Base-by-base conservation (phyloP, 53 echinoderm and acorn worm species). In the Crossaster papposus region DNA sequence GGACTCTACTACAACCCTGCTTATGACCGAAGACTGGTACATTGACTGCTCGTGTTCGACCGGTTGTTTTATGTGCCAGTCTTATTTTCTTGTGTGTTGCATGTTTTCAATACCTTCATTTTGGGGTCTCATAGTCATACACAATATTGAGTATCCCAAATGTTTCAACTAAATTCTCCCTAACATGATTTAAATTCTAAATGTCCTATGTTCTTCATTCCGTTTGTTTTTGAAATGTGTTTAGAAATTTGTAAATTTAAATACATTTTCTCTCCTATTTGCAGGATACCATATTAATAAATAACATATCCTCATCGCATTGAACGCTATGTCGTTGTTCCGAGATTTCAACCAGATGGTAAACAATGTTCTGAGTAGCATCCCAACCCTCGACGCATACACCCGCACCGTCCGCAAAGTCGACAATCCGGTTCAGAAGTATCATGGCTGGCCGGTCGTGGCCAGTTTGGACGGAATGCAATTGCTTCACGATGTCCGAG, bases 311-410 rank as follows among this genome's bases (percentile, higher is more conserved):
- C 2, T 44, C 2, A 20, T 3, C 24, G n/a, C n/a, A n/a, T n/a
- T n/a, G n/a, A n/a, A n/a, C n/a, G 28, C 68, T 3, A 68, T 68
- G 68, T 68, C 68, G 2, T 11, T 87, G 20, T 87, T 87, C 77
- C 76, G 38, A 77, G 77, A 77, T n/a, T 64, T 93, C 52, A 83
- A 91, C 28, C 76, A 86, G 14, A 54, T 96, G 86, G 79, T 96
- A 1, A 92, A 62, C 82, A 89, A 86, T 5, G 94, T 95, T 14
- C 44, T 96, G 90, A 94, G 95, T 79, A 95, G 70, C 63, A 94
- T 96, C 38, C 96, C 95, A 1, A 88, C 23, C 24, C 79, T 83
- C 3, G 81, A 86, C 11, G 51, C 88, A 18, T 75, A 82, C 36
- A 75, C 81, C n/a, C 81, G 73, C 78, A 92, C 83, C 0, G 91